Base-by-base conservation (phyloP, 2,888 invertebrate genomes). In the Asteroscopus sphinx region DNA sequence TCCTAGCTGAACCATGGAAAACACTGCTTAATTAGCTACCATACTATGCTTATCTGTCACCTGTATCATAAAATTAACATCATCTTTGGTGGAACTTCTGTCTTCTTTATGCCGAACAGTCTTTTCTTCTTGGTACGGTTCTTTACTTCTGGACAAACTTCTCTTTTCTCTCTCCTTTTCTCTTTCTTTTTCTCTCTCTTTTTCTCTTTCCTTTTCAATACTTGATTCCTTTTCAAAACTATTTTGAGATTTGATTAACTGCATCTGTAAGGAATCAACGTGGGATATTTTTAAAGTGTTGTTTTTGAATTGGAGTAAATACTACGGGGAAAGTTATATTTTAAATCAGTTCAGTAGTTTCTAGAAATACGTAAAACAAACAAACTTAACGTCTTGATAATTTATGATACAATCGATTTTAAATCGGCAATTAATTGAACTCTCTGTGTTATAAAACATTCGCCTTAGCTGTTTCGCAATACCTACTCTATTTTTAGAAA, bases 211-310 rank as follows among this genome's bases (percentile, higher is more conserved):
- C 73, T 91, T 93, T 64, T 94, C 94, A 76, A 88, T 70, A 82
- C 93, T 94, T 33, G 94, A 87, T 79, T 94, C 94, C 74, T 94
- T 95, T 79, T 95, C 94, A 79, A 94, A 93, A 87, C 94, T 94
- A 79, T 88, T 94, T 81, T 94, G 94, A 47, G 91, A 87, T 82
- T 95, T 95, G 62, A 95, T 88, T 63, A 95, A 88, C 73, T 95
- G 95, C 89, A 95, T 95, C 90, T 95, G 89, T 60, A 90, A 90
- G 58, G 26, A 37, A 52, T 47, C 30, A 35, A 11, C 41, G 21
- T 35, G 39, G 30, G n/a, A 13, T 55, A 46, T 51, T 49, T 42
- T 48, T 56, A 56, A 26, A 11, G 15, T 28, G 26, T 16, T 63
- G 45, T 15, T 39, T 54, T 33, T 36, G 39, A 62, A 17, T n/a